Base-by-base conservation (phyloP, 2,888 invertebrate genomes). In the Choreutis nemorana region DNA sequence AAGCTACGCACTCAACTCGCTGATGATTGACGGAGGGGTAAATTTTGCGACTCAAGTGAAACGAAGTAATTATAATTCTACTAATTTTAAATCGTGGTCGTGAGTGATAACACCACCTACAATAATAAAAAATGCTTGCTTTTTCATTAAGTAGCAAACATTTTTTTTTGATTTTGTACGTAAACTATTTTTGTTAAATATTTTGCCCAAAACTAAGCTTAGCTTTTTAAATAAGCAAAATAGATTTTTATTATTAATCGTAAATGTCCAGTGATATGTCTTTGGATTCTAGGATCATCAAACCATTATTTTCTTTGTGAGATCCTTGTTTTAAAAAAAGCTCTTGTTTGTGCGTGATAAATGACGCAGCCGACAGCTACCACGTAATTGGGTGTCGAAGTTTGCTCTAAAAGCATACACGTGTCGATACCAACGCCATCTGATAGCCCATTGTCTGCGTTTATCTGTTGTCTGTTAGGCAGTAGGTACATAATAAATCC, bases 331-430 rank as follows among this genome's bases (percentile, higher is more conserved):
- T 48, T 41, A 53, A 63, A 71, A 73, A 64, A 65, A 57, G 50
- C 36, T 57, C 61, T 65, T 61, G 59, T 66, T 70, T 62, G 59
- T 48, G 47, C 50, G 60, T 73, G 72, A 73, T 70, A 62, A 70
- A 71, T 67, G 71, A 65, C 51, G 39, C 43, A 37, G 40, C 41
- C 51, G 58, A 52, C 62, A 52, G 55, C 51, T 42, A 48, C 49
- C 51, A 53, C 58, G 65, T 75, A 75, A 78, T 75, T 73, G 71
- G 71, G 64, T 68, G 70, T 68, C 67, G 65, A 68, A 67, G 70
- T 59, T 61, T 64, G 51, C 43, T 58, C 64, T 75, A 71, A 75
- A 70, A 75, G 77, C 77, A 73, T 70, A 75, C 73, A 73, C 75
- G 55, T 75, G 77, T 73, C 47, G 44, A 44, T 36, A 39, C 41